phyloP scores from a whole-genome alignment of 2,888 invertebrate genomes.

The Drosophila anomalata region DNA sequence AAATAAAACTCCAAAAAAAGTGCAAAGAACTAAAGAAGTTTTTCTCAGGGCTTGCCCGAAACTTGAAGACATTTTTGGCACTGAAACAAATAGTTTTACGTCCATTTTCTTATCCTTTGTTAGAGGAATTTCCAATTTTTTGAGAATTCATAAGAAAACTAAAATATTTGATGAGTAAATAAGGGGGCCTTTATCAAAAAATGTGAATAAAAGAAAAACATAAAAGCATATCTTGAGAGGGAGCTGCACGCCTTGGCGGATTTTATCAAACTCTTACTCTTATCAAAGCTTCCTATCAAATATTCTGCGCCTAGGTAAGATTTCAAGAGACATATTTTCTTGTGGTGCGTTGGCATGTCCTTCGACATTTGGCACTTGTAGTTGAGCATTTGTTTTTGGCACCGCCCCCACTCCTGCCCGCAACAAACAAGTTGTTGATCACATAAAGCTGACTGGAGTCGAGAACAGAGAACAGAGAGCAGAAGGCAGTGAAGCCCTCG shows the following conservation, averaged over 20 bases:
- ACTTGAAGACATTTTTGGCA: constrained; percentile 29
- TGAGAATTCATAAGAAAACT: too few relatives aligned
- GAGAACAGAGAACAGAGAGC: constrained; percentile 25
- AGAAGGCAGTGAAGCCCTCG: constrained; percentile 22
- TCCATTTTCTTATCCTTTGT: not conserved
- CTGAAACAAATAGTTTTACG: not conserved
- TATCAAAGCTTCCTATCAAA: too few relatives aligned
- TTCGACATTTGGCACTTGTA: constrained; percentile 59
- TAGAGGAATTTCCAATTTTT: too few relatives aligned
- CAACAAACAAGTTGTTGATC: constrained; percentile 78
- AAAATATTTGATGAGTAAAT: too few relatives aligned
- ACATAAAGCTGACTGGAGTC: constrained; percentile 63
- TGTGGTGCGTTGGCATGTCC: constrained; percentile 47
- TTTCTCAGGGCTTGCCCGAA: constrained; percentile 3
- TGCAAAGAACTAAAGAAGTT: constrained; percentile 24
- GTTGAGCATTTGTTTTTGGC: constrained; percentile 29
- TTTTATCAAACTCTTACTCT: too few relatives aligned
- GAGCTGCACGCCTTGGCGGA: too few relatives aligned
- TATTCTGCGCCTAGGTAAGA: not conserved
- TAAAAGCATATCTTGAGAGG: too few relatives aligned
- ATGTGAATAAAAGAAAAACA: too few relatives aligned
- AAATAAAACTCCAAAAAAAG: constrained; percentile 54
- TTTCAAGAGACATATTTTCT: not conserved
- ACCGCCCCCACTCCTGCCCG: constrained; percentile 42
- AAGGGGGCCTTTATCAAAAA: too few relatives aligned